These are phyloP conservation scores for Halcyon leucocephala DNA, from an alignment of 2,797 vertebrate genomes.

Conservation along the genomic window DNA sequence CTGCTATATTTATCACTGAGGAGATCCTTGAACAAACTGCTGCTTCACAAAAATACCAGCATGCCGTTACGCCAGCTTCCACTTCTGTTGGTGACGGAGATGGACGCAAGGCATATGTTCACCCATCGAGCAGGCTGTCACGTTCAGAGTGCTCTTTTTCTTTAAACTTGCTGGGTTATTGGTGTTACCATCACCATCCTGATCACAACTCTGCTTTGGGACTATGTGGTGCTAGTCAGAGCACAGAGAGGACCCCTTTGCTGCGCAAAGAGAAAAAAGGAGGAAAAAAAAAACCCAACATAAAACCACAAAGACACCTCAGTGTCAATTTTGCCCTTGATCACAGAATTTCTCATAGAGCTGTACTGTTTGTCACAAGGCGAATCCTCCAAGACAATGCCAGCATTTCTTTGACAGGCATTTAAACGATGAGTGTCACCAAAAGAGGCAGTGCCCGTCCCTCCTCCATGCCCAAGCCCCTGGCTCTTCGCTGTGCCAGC, in stretches of 20 bases:
- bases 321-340: neutral
- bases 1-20: neutral
- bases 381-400: neutral
- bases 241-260: neutral
- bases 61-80: neutral
- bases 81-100: neutral
- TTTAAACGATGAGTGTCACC: neutral
- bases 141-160: neutral
- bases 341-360: neutral
- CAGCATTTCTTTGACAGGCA: neutral
- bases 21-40: neutral
- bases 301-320: neutral
- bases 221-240: neutral
- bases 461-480: neutral
- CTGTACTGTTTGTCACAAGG: neutral
- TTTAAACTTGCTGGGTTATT: neutral
- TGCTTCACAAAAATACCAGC: constrained; percentile 23
- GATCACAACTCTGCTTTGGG: neutral
- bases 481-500: constrained; percentile 15
- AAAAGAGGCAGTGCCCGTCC: neutral
- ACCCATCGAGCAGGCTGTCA: neutral
- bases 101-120: constrained; percentile 43
- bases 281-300: neutral
- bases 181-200: rapidly evolving
- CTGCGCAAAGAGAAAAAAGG: neutral